These are phyloP conservation scores for Morone saxatilis DNA, from an alignment of 2,113 vertebrate genomes.

Conservation along the genomic window DNA sequence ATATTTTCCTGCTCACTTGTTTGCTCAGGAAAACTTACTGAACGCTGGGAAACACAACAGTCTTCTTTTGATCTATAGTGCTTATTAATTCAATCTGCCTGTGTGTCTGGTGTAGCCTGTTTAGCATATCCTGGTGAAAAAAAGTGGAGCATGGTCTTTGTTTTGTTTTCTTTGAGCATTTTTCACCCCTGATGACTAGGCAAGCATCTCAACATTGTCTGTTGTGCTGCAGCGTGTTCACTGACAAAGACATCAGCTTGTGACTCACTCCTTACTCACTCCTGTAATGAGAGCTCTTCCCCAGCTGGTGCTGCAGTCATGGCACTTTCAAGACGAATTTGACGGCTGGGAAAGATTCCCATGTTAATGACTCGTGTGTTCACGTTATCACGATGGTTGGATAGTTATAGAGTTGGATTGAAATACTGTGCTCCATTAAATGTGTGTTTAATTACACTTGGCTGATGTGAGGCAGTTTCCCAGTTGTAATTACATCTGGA, in stretches of 20 bases:
- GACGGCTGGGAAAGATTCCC: too few species aligned
- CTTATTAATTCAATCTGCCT: conserved; percentile 62
- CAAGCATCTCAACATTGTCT: conserved; percentile 25
- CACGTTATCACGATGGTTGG: too few species aligned
- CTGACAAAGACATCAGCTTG: conserved; percentile 46
- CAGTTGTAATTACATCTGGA: too few species aligned
- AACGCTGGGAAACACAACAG: conserved; percentile 25
- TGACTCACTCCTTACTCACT: conserved; percentile 58
- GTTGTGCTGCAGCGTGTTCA: conserved; percentile 41
- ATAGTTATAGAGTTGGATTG: too few species aligned
- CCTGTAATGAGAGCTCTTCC: conserved; percentile 50
- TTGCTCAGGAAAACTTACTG: conserved; percentile 33
- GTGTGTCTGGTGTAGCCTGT: conserved; percentile 28
- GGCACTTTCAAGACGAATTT: too few species aligned
- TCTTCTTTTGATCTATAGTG: conserved; percentile 57
- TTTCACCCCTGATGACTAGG: conserved; percentile 40
- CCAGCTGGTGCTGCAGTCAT: conserved; percentile 33
- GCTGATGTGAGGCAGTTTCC: too few species aligned
- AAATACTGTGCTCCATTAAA: too few species aligned
- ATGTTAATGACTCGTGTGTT: not conserved
- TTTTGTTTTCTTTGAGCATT: conserved; percentile 36
- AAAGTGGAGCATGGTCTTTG: conserved; percentile 22
- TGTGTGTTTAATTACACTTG: too few species aligned
- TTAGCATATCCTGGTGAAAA: conserved; percentile 43
- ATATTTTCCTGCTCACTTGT: conserved; percentile 42